Percentiles rank a stretch among this genome's conserved stretches.
Conservation (phyloP, 2,888 invertebrate species). For the Abrostola tripartita region DNA sequence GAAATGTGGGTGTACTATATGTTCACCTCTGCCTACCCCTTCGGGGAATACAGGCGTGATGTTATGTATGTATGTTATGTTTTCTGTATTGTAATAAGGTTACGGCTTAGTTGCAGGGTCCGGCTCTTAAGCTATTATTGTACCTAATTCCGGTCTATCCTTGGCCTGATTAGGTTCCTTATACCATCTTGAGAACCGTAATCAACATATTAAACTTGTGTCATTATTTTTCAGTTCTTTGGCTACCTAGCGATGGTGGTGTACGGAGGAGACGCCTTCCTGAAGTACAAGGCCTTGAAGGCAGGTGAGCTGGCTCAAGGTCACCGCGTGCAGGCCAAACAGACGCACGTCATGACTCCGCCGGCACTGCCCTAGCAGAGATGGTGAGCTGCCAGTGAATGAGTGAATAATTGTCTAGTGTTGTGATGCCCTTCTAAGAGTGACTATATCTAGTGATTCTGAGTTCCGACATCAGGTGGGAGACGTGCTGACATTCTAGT, state of each 20-base stretch:
- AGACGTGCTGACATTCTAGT: no score
- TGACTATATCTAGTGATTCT: neutral
- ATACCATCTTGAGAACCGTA: neutral
- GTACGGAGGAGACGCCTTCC: conserved; percentile 94
- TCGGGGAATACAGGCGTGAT: no score
- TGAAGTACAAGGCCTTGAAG: conserved; percentile 91
- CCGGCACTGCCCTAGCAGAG: conserved; percentile 67
- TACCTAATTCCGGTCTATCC: neutral
- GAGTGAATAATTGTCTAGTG: conserved; percentile 5
- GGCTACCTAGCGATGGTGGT: conserved; percentile 94
- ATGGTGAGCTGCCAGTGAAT: neutral
- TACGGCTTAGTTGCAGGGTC: no score
- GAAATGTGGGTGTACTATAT: no score
- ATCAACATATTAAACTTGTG: neutral
- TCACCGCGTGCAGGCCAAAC: conserved; percentile 88
- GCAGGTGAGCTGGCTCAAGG: conserved; percentile 92
- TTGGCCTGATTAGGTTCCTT: neutral
- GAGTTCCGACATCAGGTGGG: no score
- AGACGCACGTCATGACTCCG: conserved; percentile 78
- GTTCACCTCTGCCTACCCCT: no score
- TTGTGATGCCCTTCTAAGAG: neutral
- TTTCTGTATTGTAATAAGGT: no score
- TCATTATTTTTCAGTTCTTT: conserved; percentile 91
- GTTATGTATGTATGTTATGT: no score
- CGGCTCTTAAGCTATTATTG: no score